A percentile compares a stretch with the other conserved stretches of the same genome.
Conservation (phyloP, 2,113 vertebrate genomes). For the Macaca nemestrina region DNA sequence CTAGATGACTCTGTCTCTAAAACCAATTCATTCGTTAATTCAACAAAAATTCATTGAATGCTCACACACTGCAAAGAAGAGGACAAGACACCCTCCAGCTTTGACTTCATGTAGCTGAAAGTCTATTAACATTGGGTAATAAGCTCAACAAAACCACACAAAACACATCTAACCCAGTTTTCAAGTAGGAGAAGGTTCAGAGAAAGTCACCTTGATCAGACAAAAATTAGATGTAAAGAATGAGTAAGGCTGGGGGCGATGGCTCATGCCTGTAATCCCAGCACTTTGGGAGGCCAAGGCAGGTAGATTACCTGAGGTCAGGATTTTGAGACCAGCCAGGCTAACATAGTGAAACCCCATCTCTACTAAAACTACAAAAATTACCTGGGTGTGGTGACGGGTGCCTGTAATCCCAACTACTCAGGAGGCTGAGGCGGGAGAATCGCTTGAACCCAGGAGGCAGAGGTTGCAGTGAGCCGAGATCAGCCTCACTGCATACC, state of each 20-base stretch:
- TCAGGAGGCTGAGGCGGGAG: too few species aligned
- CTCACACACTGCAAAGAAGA: neutral
- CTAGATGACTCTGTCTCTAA: neutral
- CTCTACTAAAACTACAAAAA: too few species aligned
- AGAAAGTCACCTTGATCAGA: neutral
- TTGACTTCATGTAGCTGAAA: neutral
- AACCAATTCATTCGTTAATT: neutral
- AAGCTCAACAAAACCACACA: neutral
- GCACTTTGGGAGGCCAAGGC: too few species aligned
- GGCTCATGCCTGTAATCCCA: too few species aligned
- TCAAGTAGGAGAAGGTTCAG: neutral
- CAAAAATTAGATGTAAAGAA: neutral
- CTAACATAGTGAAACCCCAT: too few species aligned
- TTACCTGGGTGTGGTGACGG: too few species aligned
- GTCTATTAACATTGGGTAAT: neutral
- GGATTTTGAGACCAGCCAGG: too few species aligned
- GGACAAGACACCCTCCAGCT: neutral
- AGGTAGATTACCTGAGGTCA: too few species aligned
- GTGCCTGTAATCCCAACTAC: too few species aligned
- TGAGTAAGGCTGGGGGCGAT: neutral
- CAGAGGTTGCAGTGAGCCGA: too few species aligned
- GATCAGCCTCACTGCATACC: too few species aligned
- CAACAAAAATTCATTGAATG: neutral
- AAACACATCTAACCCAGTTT: neutral
- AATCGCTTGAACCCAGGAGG: too few species aligned